Evolutionary conservation across 92 coral and sea anemone genomes (phyloP).

Genomic region (Scolanthus callimorphus): DNA sequence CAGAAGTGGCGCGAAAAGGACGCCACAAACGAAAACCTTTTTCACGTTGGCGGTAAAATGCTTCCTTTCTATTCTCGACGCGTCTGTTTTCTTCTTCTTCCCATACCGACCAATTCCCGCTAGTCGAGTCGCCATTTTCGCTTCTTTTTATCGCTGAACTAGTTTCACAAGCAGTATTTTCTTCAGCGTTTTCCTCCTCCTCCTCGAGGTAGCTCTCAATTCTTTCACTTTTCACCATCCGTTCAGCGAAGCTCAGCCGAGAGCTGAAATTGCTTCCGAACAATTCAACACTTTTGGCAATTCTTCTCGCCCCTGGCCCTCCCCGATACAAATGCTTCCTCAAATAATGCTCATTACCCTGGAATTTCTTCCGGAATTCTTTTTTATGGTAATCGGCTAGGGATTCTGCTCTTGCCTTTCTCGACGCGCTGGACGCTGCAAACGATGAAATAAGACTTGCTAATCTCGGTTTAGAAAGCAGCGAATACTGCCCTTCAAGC

Average conservation of each 20-base stretch:
- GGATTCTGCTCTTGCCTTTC: conserved; percentile 43
- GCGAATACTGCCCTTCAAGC: conserved; percentile 3
- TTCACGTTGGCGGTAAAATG: neutral
- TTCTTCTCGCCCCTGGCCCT: conserved; percentile 11
- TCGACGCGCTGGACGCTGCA: conserved; percentile 46
- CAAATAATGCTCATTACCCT: conserved; percentile 85
- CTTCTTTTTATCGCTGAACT: neutral
- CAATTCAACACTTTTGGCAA: conserved; percentile 1
- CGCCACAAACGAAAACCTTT: neutral
- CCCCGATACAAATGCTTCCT: conserved; percentile 75
- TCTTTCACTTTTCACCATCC: neutral
- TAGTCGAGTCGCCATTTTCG: neutral
- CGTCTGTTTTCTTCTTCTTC: too few relatives aligned
- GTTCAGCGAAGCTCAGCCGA: too few relatives aligned
- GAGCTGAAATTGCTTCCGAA: too few relatives aligned
- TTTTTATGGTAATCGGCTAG: conserved; percentile 79
- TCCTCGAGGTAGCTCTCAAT: neutral
- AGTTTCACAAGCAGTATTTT: too few relatives aligned
- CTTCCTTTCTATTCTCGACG: too few relatives aligned
- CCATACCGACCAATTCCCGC: too few relatives aligned
- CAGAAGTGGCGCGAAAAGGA: neutral
- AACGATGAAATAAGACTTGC: conserved; percentile 68
- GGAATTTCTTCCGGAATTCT: conserved; percentile 81
- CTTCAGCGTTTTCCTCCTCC: neutral
- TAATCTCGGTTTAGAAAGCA: conserved; percentile 42